A percentile compares a stretch with the other conserved stretches of the same genome.
phyloP scores from a whole-genome alignment of 2,888 invertebrate species.

The Abrostola triplasia region DNA sequence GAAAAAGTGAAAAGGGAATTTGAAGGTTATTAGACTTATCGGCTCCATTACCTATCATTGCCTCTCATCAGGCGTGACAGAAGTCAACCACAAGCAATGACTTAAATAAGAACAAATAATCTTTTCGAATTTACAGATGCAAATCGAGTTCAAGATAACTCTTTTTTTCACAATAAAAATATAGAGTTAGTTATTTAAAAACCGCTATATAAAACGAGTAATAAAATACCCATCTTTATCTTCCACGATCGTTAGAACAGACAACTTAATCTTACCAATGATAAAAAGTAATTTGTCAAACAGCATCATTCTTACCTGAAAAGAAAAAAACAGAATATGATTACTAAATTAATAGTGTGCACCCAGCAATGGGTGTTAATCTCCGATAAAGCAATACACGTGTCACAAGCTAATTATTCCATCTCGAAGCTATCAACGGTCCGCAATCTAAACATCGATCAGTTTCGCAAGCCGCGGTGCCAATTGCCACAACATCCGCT shows the following conservation, averaged over 20 bases:
- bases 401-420: slow-evolving; percentile 47
- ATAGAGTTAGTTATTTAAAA: neutral
- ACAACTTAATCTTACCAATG: slow-evolving; percentile 36
- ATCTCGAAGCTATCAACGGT: slow-evolving; percentile 41
- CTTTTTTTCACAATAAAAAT: neutral
- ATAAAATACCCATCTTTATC: neutral
- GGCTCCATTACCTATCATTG: neutral
- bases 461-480: slow-evolving; percentile 62
- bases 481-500: slow-evolving; percentile 63
- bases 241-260: neutral
- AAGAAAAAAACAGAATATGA: slow-evolving; percentile 45
- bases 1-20: neutral
- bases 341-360: slow-evolving; percentile 35
- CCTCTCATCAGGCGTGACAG: neutral
- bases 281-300: slow-evolving; percentile 6
- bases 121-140: neutral
- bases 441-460: slow-evolving; percentile 55
- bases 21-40: neutral
- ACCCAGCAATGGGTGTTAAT: slow-evolving; percentile 37
- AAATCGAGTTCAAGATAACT: neutral
- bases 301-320: slow-evolving; percentile 59
- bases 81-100: neutral
- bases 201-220: neutral
- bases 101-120: neutral
- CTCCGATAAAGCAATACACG: slow-evolving; percentile 47